Conservation (phyloP, 2,113 vertebrate species). For the Dipodomys ordii region DNA sequence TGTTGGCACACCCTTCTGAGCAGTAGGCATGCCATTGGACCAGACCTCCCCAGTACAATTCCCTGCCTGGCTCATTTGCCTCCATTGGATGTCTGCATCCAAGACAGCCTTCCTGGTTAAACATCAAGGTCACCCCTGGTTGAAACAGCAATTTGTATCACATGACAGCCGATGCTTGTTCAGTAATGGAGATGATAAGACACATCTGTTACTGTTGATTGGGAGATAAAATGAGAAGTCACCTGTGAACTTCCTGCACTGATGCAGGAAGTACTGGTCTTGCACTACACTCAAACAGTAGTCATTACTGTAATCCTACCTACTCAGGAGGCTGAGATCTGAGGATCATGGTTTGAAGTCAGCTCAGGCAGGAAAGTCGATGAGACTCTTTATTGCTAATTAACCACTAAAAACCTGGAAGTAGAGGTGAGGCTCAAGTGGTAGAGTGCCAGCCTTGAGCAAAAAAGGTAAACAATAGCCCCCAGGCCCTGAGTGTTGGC, state of each 20-base stretch:
- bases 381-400: too few species aligned
- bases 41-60: neutral
- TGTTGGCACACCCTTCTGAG: neutral
- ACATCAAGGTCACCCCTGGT: neutral
- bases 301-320: neutral
- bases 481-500: too few species aligned
- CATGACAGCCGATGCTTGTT: neutral
- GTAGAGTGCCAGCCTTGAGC: too few species aligned
- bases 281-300: neutral
- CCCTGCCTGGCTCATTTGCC: neutral
- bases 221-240: neutral
- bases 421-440: too few species aligned
- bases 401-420: too few species aligned
- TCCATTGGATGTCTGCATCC: conserved; percentile 14
- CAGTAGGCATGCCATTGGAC: neutral
- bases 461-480: too few species aligned
- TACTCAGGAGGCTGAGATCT: too few species aligned
- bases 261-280: neutral
- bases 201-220: neutral
- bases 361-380: too few species aligned
- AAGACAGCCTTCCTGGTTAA: neutral
- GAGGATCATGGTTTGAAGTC: too few species aligned
- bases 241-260: neutral
- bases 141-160: neutral
- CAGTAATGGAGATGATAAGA: neutral